Evolutionary conservation across 2,888 invertebrate genomes (phyloP).

Genomic region (Microctonus hyperodae): DNA sequence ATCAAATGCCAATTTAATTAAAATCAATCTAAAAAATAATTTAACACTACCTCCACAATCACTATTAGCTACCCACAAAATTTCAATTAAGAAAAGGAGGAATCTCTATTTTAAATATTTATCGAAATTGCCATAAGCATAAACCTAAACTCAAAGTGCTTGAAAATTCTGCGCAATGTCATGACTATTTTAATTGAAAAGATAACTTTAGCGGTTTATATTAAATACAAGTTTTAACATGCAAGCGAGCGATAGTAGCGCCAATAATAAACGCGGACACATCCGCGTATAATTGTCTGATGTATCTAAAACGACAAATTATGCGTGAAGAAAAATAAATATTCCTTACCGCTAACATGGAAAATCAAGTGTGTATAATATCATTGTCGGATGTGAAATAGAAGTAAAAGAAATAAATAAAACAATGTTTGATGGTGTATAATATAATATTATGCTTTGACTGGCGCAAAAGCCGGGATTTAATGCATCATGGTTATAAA

Average conservation of each 20-base stretch:
- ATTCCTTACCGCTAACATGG: background rate
- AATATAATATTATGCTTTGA: background rate
- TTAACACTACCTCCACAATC: background rate
- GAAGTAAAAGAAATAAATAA: conserved; percentile 6
- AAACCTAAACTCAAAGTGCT: conserved; percentile 14
- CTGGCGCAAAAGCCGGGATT: conserved; percentile 23
- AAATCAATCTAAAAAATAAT: background rate
- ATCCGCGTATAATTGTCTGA: conserved; percentile 16
- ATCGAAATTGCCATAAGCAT: background rate
- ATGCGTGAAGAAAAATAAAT: background rate
- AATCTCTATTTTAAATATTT: background rate
- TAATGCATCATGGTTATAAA: conserved; percentile 37
- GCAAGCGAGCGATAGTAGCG: background rate
- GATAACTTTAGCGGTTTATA: conserved; percentile 26
- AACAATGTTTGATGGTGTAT: background rate
- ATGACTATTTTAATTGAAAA: conserved; percentile 20
- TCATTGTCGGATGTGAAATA: background rate
- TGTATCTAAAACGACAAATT: conserved; percentile 1
- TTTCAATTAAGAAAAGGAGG: conserved; percentile 1
- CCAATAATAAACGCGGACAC: conserved; percentile 11
- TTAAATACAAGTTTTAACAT: conserved; percentile 27
- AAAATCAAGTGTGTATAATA: background rate
- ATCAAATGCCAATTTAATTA: background rate
- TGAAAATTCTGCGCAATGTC: conserved; percentile 12
- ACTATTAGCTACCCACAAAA: background rate